Percentiles rank a stretch among this genome's conserved stretches.
Conservation (phyloP, 1,140 invertebrate genomes). For the Cherax quadricarinatus region DNA sequence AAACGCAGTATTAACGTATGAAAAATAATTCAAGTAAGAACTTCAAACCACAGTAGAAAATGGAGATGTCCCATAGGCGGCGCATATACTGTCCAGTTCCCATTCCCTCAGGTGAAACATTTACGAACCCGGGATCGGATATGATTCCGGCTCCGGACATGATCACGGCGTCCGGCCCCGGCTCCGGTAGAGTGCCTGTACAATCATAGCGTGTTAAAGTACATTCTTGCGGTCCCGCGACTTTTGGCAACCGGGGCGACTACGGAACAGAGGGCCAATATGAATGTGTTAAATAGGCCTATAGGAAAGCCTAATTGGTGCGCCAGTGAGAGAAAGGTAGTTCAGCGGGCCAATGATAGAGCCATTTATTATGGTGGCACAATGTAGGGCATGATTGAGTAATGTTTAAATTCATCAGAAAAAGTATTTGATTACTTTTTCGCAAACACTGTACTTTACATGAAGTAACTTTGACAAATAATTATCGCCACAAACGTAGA, state of each 20-base stretch:
- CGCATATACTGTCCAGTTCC: background rate
- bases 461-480: no score
- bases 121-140: no score
- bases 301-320: background rate
- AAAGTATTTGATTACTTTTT: no score
- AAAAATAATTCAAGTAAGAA: background rate
- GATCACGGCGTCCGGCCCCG: no score
- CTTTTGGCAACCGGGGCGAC: background rate
- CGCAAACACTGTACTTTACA: no score
- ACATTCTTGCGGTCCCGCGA: constrained; percentile 36
- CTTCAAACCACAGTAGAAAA: background rate
- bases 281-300: background rate
- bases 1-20: background rate
- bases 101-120: no score
- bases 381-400: no score
- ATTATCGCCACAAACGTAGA: no score
- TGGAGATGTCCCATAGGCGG: background rate
- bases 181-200: constrained; percentile 19
- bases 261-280: background rate
- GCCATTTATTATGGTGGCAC: no score
- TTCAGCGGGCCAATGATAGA: no score
- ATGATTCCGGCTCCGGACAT: no score
- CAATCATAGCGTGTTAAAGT: constrained; percentile 25
- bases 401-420: no score
- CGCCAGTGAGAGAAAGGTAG: background rate